Conservation (phyloP, 2,797 vertebrate species). For the Calcarius lapponicus region DNA sequence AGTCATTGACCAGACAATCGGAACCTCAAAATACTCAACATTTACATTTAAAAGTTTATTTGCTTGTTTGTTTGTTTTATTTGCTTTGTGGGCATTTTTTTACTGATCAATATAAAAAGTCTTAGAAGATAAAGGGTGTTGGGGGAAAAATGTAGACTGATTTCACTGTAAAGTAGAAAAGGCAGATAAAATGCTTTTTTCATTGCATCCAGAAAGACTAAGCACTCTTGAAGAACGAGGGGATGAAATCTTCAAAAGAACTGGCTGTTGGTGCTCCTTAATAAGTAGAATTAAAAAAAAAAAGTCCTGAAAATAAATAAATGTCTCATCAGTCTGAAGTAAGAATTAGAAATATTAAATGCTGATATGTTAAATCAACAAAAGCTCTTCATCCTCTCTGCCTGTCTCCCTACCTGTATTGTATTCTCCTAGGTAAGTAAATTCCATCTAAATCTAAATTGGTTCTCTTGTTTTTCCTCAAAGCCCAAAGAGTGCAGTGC, state of each 20-base stretch:
- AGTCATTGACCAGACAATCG: not conserved
- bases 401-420: not conserved
- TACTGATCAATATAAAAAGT: not conserved
- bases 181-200: not conserved
- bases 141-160: not conserved
- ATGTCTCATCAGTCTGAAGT: not conserved
- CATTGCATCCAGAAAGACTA: not conserved
- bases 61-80: not conserved
- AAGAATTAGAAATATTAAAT: not conserved
- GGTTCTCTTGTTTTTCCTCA: not conserved
- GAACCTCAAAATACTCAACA: not conserved
- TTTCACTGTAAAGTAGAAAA: not conserved
- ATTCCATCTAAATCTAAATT: not conserved
- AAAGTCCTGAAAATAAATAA: not conserved
- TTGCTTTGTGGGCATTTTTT: not conserved
- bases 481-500: not conserved
- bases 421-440: not conserved
- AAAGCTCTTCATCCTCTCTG: not conserved
- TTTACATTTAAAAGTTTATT: not conserved
- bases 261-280: not conserved
- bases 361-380: not conserved
- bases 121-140: not conserved
- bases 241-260: not conserved
- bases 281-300: not conserved
- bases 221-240: not conserved